Conservation (phyloP, 1,140 invertebrate genomes). For the Agraylea sexmaculata region DNA sequence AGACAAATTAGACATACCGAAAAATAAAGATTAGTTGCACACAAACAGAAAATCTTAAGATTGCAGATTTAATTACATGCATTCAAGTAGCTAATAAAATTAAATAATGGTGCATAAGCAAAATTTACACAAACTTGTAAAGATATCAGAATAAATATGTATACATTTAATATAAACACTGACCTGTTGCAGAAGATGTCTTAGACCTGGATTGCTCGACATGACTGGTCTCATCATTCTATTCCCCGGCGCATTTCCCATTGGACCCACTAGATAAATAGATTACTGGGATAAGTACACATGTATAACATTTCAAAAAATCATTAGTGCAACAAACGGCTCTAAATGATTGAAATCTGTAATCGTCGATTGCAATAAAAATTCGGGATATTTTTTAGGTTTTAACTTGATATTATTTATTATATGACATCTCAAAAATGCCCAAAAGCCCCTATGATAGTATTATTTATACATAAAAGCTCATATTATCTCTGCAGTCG, state of each 20-base stretch:
- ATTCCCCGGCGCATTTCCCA: conserved; percentile 17
- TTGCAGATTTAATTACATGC: not conserved
- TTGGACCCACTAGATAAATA: conserved; percentile 12
- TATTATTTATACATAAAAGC: no score
- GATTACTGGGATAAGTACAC: no score
- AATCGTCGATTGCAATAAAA: no score
- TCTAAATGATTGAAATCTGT: no score
- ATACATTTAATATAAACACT: conserved; percentile 2
- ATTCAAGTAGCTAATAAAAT: not conserved
- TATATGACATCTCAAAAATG: no score
- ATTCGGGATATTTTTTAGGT: no score
- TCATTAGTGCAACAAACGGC: no score
- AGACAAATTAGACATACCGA: not conserved
- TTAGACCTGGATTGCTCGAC: conserved; percentile 40
- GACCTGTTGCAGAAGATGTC: conserved; percentile 45
- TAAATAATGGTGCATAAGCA: not conserved
- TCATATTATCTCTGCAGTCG: no score
- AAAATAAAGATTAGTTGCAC: not conserved
- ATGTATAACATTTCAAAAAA: no score
- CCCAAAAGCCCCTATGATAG: no score
- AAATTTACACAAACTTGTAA: conserved; percentile 3
- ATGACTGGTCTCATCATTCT: conserved; percentile 41
- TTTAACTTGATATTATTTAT: no score
- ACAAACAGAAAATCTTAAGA: not conserved
- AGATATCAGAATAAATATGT: not conserved